Conservation (phyloP, 2,113 vertebrate genomes). For the Erinaceus europaeus region DNA sequence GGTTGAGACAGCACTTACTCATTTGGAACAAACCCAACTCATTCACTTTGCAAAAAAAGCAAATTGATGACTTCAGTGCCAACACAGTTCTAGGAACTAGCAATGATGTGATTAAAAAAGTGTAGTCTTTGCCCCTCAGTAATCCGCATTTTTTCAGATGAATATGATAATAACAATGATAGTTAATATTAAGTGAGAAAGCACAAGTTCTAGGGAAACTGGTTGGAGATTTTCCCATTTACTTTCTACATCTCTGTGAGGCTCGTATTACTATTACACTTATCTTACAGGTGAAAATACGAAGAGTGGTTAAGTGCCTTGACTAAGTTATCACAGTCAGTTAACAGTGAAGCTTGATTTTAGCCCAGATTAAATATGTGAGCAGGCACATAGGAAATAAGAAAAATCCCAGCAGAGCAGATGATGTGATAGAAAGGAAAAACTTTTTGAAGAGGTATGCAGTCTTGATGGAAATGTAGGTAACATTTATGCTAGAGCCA, state of each 20-base stretch:
- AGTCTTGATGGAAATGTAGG: background rate
- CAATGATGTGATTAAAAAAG: background rate
- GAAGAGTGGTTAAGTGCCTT: background rate
- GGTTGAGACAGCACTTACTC: background rate
- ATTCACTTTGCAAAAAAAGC: too few species aligned
- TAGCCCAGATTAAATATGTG: background rate
- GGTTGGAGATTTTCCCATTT: background rate
- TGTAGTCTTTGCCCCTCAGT: background rate
- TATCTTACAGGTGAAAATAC: background rate
- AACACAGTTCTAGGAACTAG: background rate
- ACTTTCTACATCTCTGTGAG: background rate
- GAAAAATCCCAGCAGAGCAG: background rate
- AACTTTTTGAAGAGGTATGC: background rate
- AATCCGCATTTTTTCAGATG: background rate
- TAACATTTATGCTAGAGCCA: background rate
- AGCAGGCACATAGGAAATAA: background rate
- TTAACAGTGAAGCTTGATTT: background rate
- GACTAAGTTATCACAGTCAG: background rate
- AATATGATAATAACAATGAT: background rate
- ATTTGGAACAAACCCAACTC: background rate
- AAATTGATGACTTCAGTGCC: background rate
- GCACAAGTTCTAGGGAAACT: background rate
- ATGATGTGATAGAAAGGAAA: background rate
- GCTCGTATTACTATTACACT: background rate
- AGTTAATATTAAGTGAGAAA: background rate